Base-by-base conservation (phyloP, 2,113 vertebrate genomes). In the Vulpes vulpes region DNA sequence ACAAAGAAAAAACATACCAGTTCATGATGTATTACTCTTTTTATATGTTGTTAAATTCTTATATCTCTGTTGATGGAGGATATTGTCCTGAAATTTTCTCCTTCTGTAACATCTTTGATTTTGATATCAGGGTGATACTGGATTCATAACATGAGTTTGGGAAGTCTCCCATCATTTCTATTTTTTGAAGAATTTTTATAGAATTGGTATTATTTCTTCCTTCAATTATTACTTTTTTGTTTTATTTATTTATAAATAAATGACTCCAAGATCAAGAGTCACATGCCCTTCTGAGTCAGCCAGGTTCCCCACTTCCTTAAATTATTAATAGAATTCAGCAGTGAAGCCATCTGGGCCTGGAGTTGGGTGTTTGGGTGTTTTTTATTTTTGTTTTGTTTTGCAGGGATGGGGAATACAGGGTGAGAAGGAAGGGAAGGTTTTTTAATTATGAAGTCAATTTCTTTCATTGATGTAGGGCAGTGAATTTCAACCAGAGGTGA, bases 21-120 rank as follows among this genome's bases (percentile, higher is more conserved):
- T 93, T 93, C n/a, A 76, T 78, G 51, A 81, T 67, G 64, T 67
- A 87, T 43, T 86, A 32, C 60, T 74, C 38, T 76, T 89, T 89
- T 62, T 57, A 74, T 86, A 78, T 64, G 65, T 78, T 78, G 57
- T 60, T 84, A 25, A 32, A 86, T 86, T 86, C 16, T 93, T 86
- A 19, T 17, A 30, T 73, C n/a, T 88, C n/a, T 88, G 67, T 73
- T 38, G 23, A 43, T 73, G 67, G 51, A 35, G 51, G 25, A 59
- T 73, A 88, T 59, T 88, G n/a, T 17, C n/a, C 67, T 20, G 67
- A 35, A 85, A 27, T 88, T 88, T 88, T 59, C 49, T 67, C 51
- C 38, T 88, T 23, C 67, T 59, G 51, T 73, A 73, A 73, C 12
- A 27, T 30, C n/a, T 57, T 88, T 73, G n/a, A 88, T 88, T 88